Conservation (phyloP, 1,140 invertebrate species). For the Bradysia coprophila region DNA sequence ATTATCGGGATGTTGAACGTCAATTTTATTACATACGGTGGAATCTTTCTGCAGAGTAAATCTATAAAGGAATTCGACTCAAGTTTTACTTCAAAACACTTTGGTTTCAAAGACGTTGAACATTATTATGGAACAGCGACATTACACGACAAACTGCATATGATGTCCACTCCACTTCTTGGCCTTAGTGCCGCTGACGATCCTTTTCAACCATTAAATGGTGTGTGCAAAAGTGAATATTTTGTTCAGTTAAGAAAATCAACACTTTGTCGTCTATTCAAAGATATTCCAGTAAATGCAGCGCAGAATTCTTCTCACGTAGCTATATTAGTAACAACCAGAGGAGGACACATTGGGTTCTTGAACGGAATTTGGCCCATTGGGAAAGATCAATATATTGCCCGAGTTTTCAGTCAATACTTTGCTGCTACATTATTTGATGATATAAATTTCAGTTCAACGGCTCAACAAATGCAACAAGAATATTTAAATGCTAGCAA, state of each 20-base stretch:
- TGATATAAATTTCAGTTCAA: slow-evolving; percentile 14
- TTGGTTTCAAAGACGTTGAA: slow-evolving; percentile 58
- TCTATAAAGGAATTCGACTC: slow-evolving; percentile 71
- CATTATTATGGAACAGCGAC: slow-evolving; percentile 63
- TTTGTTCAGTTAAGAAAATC: neutral
- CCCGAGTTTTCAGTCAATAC: slow-evolving; percentile 44
- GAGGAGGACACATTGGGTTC: slow-evolving; percentile 75
- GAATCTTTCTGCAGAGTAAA: slow-evolving; percentile 39
- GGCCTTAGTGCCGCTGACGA: slow-evolving; percentile 71
- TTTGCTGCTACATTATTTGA: slow-evolving; percentile 27
- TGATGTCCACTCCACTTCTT: slow-evolving; percentile 49
- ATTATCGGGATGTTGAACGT: too few relatives aligned
- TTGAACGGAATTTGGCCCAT: slow-evolving; percentile 53
- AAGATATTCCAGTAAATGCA: slow-evolving; percentile 48
- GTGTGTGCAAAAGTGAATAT: too few relatives aligned
- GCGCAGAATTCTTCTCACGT: slow-evolving; percentile 43
- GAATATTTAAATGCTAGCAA: too few relatives aligned
- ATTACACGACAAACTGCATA: slow-evolving; percentile 49
- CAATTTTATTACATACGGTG: too few relatives aligned
- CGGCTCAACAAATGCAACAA: slow-evolving; percentile 14
- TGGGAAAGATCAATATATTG: slow-evolving; percentile 38
- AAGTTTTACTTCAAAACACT: slow-evolving; percentile 62
- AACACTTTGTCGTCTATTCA: slow-evolving; percentile 15
- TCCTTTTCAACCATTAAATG: slow-evolving; percentile 58
- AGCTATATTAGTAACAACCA: slow-evolving; percentile 55